Evolutionary conservation across 2,888 invertebrate genomes (phyloP), one percentile per base, ranked within the genome.

Genomic region (Chrysotoxum bicinctum): DNA sequence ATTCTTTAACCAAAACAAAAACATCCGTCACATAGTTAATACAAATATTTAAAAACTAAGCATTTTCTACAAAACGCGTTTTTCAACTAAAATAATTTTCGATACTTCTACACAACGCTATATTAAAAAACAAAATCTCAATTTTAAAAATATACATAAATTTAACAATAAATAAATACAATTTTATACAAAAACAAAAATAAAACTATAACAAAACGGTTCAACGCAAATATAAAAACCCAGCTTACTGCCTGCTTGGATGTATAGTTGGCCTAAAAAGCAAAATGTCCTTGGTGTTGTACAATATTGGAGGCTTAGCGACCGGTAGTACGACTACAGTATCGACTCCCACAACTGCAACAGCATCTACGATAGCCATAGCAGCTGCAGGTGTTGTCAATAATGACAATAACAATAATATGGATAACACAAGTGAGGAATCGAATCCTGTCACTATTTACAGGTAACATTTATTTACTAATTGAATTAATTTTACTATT

Each of bases 361-460:
- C 83, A 21, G 79, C 87, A 70, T 73, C 85, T 37, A 75, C 81
- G 19, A 86, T 87, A 43, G 84, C 87, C 16, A 87, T 84, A 50
- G 72, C 69, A 35, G 43, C 74, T 40, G 72, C 84, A 58, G 83
- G 83, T 81, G 70, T 73, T 70, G 76, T 82, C 69, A 87, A 82
- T 90, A 94, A 94, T 90, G 93, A 94, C 91, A 94, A 93, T 92
- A 95, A 94, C 92, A 95, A 94, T 90, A 94, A 94, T 90, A 94
- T 94, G 90, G 96, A 96, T 93, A 96, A 96, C 94, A 95, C 94
- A 92, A 96, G 96, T 94, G 96, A 96, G 92, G 96, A 96, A 93
- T 96, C 96, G 92, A 96, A 95, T 93, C 95, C 96, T 92, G 95
- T 96, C 93, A 96, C 97, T 89, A 97, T 97, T 93, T 97, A 97